phyloP scores from a whole-genome alignment of 2,888 invertebrate species.

The Lissonota sp. region DNA sequence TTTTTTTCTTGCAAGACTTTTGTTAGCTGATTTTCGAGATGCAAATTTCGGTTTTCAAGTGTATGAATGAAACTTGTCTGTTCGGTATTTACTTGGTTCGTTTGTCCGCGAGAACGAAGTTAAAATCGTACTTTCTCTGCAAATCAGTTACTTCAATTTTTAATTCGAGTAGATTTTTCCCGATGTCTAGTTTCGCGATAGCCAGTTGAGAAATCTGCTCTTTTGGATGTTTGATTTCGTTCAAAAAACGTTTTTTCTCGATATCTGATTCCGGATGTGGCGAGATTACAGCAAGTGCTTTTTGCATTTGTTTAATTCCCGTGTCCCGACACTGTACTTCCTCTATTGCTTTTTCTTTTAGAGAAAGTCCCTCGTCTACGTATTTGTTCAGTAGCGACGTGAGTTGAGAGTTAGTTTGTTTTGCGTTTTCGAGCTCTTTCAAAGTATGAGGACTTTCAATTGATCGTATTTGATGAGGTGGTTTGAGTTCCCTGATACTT shows the following conservation, averaged over 20 bases:
- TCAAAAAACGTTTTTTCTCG: neutral
- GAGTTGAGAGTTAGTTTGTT: conserved; percentile 34
- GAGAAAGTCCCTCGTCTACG: conserved; percentile 39
- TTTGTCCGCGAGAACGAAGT: conserved; percentile 14
- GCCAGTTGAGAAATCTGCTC: conserved; percentile 28
- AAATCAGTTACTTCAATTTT: conserved; percentile 9
- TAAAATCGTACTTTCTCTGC: conserved; percentile 16
- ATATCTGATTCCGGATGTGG: conserved; percentile 19
- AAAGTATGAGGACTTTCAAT: conserved; percentile 31
- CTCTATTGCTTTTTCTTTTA: conserved; percentile 47
- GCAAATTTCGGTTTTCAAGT: conserved; percentile 47
- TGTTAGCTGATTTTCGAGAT: conserved; percentile 32
- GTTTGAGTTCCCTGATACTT: conserved; percentile 22
- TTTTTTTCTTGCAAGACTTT: conserved; percentile 32
- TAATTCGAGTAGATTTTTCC: conserved; percentile 15
- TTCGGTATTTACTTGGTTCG: conserved; percentile 22
- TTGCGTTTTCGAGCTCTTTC: conserved; percentile 39
- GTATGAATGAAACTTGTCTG: conserved; percentile 24
- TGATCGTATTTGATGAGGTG: conserved; percentile 41
- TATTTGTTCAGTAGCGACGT: conserved; percentile 39
- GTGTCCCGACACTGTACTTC: conserved; percentile 44
- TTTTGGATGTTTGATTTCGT: conserved; percentile 20
- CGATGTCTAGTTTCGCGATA: conserved; percentile 29
- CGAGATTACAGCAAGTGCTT: conserved; percentile 26
- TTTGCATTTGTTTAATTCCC: conserved; percentile 35